Base-by-base conservation (phyloP, 2,888 invertebrate species). In the Cephus pygmeus region DNA sequence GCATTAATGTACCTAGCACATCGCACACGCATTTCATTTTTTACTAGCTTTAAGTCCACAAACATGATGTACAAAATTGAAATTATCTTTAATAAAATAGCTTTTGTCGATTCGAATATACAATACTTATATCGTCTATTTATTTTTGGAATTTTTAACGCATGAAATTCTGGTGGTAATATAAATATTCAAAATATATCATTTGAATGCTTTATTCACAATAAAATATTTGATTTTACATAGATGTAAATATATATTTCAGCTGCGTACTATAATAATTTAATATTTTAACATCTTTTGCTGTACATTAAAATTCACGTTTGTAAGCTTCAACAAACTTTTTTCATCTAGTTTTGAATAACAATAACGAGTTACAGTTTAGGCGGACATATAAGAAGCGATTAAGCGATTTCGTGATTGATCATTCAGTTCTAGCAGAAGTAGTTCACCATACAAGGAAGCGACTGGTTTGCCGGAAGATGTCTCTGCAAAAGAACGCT, bases 21-120 rank as follows among this genome's bases (percentile, higher is more conserved):
- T 75, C 71, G 75, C 75, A 79, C 76, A 79, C 78, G 75, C 80
- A 80, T 80, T 79, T 79, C 74, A 76, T 81, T 84, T 84, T 78
- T 79, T 81, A 79, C 79, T 84, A 85, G 68, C 78, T 79, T 81
- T 84, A 85, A 85, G 80, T 77, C 34, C 56, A 78, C 77, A 74
- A 76, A 40, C 73, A 68, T 73, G 78, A 84, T 85, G 85, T 85
- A 85, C 85, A 85, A 85, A 85, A 73, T 77, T 73, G 81, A 82
- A 80, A 84, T 83, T 83, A 82, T 82, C 81, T 82, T 82, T 81
- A 84, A 82, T 73, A 73, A 30, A 84, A 23, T 81, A 79, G 78
- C 73, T 78, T 80, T 79, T 81, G 79, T 82, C 78, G 82, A 79
- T 79, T 71, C 71, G 56, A 56, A 56, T 56, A 56, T 23, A 56